Conservation (phyloP, 1,140 invertebrate species). For the Lasioglossum baleicum region DNA sequence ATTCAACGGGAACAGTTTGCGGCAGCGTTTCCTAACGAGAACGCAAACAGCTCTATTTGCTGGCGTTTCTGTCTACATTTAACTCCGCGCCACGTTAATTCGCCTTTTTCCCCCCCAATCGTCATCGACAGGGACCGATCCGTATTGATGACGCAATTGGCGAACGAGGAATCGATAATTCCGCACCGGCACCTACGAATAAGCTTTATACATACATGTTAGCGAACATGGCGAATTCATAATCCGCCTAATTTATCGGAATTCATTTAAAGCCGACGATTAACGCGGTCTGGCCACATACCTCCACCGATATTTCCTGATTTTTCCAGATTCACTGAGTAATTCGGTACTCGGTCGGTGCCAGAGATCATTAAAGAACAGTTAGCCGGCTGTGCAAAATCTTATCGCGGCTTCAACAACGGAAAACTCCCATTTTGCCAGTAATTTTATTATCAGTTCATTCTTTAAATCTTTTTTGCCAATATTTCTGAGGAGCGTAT, state of each 20-base stretch:
- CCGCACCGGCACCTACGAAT: not conserved
- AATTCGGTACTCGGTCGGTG: conserved; percentile 7
- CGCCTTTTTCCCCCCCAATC: conserved; percentile 7
- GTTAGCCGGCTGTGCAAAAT: conserved; percentile 6
- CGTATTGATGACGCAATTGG: not conserved
- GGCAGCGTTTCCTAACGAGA: conserved; percentile 53
- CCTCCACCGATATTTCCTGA: not conserved
- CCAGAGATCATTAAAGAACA: not conserved
- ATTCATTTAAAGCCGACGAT: conserved; percentile 33
- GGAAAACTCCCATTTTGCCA: not conserved
- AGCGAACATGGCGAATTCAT: conserved; percentile 19
- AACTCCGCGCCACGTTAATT: conserved; percentile 3
- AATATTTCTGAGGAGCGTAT: too few relatives aligned
- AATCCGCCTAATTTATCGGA: conserved; percentile 40
- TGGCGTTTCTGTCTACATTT: not conserved
- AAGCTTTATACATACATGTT: conserved; percentile 4
- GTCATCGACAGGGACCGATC: not conserved
- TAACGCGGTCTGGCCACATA: not conserved
- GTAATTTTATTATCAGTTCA: conserved; percentile 9
- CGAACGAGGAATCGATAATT: conserved; percentile 10
- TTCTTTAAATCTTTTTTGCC: not conserved
- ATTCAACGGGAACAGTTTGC: conserved; percentile 32
- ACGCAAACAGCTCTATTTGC: conserved; percentile 50
- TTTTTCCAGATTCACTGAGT: not conserved
- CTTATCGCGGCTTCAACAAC: not conserved